These are phyloP conservation scores for Nothocercus nigrocapillus DNA, from an alignment of 2,113 vertebrate genomes.

Conservation along the genomic window DNA sequence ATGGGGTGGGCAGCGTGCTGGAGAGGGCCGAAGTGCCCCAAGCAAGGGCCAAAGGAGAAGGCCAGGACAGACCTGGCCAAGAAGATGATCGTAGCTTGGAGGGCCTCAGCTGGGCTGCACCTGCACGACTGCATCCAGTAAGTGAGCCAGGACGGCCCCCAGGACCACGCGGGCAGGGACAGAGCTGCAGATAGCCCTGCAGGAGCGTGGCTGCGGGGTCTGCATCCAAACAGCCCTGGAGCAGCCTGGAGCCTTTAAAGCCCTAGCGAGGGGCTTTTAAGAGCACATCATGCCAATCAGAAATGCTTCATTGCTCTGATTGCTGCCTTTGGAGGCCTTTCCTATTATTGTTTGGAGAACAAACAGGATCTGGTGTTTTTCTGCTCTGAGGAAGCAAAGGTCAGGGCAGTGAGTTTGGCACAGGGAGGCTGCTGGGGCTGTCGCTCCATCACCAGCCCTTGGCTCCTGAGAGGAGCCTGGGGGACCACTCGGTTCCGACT, in stretches of 20 bases:
- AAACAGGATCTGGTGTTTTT: not conserved
- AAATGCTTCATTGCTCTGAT: not conserved
- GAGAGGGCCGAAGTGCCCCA: not conserved
- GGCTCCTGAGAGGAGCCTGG: not conserved
- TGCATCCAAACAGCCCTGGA: not conserved
- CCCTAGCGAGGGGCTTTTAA: not conserved
- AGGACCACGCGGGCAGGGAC: too few species aligned
- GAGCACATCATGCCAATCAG: not conserved
- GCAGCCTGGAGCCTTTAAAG: not conserved
- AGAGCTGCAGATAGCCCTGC: not conserved
- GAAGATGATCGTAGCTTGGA: not conserved
- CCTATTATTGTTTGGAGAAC: not conserved
- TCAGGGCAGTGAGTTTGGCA: not conserved
- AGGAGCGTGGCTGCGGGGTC: not conserved
- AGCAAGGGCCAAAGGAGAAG: not conserved
- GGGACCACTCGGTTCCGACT: not conserved
- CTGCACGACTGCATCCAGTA: fast-evolving
- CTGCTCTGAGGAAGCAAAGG: not conserved
- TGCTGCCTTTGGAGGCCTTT: not conserved
- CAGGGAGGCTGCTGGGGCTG: not conserved
- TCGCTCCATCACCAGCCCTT: not conserved
- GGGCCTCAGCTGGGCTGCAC: too few species aligned
- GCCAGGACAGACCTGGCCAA: not conserved
- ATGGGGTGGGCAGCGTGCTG: not conserved
- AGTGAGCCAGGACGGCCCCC: too few species aligned